Conservation (phyloP, 2,888 invertebrate species). For the Lacanobia wlatinum region DNA sequence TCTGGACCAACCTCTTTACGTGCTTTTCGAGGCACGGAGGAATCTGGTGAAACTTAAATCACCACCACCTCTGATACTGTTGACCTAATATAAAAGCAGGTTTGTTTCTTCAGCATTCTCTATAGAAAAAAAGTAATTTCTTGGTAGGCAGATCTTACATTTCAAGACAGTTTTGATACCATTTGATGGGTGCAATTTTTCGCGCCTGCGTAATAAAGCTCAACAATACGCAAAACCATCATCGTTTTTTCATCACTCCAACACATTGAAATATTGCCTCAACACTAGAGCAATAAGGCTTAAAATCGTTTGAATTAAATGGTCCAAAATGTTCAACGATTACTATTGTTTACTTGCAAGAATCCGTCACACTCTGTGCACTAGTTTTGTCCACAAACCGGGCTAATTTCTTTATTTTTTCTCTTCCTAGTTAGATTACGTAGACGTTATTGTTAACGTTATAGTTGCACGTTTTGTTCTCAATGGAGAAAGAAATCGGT, state of each 20-base stretch:
- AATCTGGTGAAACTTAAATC: too few relatives aligned
- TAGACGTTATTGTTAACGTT: constrained; percentile 48
- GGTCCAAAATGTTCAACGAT: constrained; percentile 15
- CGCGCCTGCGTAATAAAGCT: constrained; percentile 19
- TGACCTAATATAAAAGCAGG: too few relatives aligned
- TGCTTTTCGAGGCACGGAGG: too few relatives aligned
- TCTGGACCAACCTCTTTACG: too few relatives aligned
- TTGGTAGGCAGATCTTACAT: too few relatives aligned
- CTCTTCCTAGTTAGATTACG: constrained; percentile 66
- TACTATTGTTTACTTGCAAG: constrained; percentile 61
- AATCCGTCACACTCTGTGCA: constrained; percentile 64
- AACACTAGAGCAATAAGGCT: constrained; percentile 13
- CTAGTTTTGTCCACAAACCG: constrained; percentile 67
- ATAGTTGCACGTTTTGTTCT: constrained; percentile 30
- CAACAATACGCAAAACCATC: constrained; percentile 25
- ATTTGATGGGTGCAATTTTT: constrained; percentile 8
- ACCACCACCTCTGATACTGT: too few relatives aligned
- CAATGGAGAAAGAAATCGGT: constrained; percentile 46
- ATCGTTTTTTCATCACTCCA: not conserved
- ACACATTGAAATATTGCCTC: not conserved
- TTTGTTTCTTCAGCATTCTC: not conserved
- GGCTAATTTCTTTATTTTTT: constrained; percentile 67
- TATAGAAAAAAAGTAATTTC: not conserved
- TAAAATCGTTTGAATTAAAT: constrained; percentile 27
- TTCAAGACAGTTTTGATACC: not conserved